These are phyloP conservation scores for Tapirus terrestris DNA, from an alignment of 2,113 vertebrate species.

Conservation along the genomic window DNA sequence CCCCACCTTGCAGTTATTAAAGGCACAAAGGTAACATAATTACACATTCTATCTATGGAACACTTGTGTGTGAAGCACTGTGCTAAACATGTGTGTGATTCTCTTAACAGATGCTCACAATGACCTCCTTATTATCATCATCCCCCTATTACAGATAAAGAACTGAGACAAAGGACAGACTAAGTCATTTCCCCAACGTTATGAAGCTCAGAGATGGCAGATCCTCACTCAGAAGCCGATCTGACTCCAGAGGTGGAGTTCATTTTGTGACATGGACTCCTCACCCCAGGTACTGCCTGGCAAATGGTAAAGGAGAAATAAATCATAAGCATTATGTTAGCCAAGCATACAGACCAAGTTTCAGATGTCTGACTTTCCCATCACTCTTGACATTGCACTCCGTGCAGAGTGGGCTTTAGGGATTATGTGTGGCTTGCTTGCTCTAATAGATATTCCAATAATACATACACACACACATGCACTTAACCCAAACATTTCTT, in stretches of 20 bases:
- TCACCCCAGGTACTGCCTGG: background rate
- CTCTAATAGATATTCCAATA: background rate
- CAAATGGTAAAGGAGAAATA: background rate
- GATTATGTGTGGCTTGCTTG: background rate
- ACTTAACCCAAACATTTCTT: background rate
- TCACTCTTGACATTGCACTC: background rate
- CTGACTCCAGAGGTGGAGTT: background rate
- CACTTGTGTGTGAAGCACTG: background rate
- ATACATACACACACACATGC: background rate
- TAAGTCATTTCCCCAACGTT: background rate
- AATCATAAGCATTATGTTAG: background rate
- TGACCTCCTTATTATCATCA: background rate
- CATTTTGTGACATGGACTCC: background rate
- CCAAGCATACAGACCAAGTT: background rate
- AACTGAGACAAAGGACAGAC: background rate
- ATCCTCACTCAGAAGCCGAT: background rate
- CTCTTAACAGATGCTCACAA: background rate
- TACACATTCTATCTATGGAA: background rate
- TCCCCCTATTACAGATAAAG: background rate
- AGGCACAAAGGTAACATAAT: background rate
- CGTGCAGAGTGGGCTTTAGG: background rate
- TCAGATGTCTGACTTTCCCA: background rate
- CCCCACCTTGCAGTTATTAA: background rate
- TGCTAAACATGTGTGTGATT: background rate
- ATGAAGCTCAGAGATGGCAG: background rate